phyloP scores from a whole-genome alignment of 2,113 vertebrate species.

The Spea multiplicata region DNA sequence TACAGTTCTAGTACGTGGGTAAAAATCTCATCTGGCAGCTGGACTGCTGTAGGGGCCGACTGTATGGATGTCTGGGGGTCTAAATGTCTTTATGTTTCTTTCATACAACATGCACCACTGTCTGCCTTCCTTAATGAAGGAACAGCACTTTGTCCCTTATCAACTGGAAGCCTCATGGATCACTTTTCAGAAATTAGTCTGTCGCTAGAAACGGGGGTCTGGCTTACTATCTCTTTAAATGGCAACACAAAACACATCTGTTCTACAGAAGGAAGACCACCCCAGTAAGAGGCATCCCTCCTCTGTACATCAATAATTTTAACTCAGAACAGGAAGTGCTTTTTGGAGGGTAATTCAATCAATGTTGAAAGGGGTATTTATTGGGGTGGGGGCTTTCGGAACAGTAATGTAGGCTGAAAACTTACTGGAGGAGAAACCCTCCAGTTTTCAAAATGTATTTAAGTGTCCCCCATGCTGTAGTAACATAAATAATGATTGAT shows the following conservation, averaged over 20 bases:
- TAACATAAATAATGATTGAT: no score
- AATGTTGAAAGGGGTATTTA: conserved; percentile 27
- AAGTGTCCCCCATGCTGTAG: no score
- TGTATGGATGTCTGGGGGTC: no score
- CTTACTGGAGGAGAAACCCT: neutral
- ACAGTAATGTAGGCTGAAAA: conserved; percentile 3
- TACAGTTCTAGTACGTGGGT: no score
- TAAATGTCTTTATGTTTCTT: no score
- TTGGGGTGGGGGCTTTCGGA: neutral
- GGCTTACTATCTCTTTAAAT: neutral
- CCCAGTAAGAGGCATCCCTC: conserved; percentile 4
- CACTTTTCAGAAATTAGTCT: no score
- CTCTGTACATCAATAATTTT: conserved; percentile 1
- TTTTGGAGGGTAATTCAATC: conserved; percentile 34
- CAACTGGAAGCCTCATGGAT: no score
- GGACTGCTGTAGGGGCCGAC: no score
- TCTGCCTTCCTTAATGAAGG: no score
- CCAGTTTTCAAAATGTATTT: neutral
- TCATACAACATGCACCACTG: no score
- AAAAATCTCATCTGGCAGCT: no score
- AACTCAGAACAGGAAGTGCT: conserved; percentile 2
- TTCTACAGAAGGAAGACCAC: conserved; percentile 31
- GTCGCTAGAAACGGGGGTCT: neutral
- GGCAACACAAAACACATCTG: conserved; percentile 23
- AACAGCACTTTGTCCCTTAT: no score